Evolutionary conservation across 2,797 vertebrate species (phyloP).

Genomic region (Poecilia wingei): DNA sequence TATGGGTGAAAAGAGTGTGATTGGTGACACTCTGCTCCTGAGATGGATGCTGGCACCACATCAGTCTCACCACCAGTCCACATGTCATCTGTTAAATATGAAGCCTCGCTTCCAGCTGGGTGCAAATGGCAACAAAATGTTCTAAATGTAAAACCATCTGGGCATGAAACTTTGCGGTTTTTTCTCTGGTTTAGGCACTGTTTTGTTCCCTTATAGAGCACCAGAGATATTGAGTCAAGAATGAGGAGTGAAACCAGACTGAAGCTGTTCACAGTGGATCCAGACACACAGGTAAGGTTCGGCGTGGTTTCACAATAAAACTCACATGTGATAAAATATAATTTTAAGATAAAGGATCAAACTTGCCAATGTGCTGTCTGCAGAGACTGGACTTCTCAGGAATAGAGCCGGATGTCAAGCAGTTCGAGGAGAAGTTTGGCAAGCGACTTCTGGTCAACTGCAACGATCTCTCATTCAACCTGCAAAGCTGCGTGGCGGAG

Average conservation of each 20-base stretch:
- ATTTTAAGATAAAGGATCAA: conserved; percentile 14
- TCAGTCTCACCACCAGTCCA: conserved; percentile 36
- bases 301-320: neutral
- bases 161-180: conserved; percentile 24
- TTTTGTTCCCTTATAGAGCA: conserved; percentile 80
- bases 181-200: conserved; percentile 29
- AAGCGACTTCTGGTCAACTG: conserved; percentile 95
- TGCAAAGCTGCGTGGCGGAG: conserved; percentile 97
- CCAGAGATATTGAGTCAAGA: conserved; percentile 93
- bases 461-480: conserved; percentile 96
- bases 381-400: conserved; percentile 95
- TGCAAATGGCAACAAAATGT: conserved; percentile 24
- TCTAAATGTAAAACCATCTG: conserved; percentile 49
- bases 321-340: neutral
- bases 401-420: conserved; percentile 92
- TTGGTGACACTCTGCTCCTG: conserved; percentile 41
- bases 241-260: conserved; percentile 92
- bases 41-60: conserved; percentile 41
- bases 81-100: conserved; percentile 42
- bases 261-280: conserved; percentile 95
- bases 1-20: conserved; percentile 44
- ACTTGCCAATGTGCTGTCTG: conserved; percentile 28
- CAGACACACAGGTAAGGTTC: conserved; percentile 91
- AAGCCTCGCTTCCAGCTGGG: conserved; percentile 48
- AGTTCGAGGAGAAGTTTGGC: conserved; percentile 97